phyloP scores from a whole-genome alignment of 1,140 invertebrate species.

The Caenorhabditis brenneri region DNA sequence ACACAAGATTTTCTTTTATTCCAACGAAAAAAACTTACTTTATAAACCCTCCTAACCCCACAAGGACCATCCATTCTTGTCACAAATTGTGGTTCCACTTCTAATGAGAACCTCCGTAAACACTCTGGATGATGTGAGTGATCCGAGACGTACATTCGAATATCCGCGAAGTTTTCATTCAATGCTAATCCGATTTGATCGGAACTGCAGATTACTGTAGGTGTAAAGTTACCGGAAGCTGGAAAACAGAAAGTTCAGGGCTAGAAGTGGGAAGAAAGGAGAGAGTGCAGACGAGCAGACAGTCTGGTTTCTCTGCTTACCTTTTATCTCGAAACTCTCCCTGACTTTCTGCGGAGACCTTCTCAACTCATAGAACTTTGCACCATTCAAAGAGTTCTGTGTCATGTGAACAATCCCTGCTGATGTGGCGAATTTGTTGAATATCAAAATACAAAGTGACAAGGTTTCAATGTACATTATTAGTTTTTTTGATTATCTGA shows the following conservation, averaged over 20 bases:
- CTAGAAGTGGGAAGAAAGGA: no score
- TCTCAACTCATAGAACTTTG: conserved; percentile 16
- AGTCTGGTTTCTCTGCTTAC: no score
- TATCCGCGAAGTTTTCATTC: conserved; percentile 13
- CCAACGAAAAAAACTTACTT: not conserved
- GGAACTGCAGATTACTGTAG: conserved; percentile 15
- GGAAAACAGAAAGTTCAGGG: no score
- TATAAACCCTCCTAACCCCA: conserved; percentile 3
- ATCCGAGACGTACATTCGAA: not conserved
- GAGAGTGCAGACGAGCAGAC: no score
- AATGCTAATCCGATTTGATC: not conserved
- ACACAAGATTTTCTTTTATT: no score
- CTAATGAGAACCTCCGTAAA: not conserved
- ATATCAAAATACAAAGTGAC: not conserved
- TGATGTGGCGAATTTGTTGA: not conserved
- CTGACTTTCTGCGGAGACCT: not conserved
- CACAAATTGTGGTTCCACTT: not conserved
- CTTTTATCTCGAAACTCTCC: not conserved
- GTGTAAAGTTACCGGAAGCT: not conserved
- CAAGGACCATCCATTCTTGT: conserved; percentile 19
- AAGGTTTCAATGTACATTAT: not conserved
- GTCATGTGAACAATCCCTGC: conserved; percentile 11
- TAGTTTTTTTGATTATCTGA: not conserved
- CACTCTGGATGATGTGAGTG: conserved; percentile 7
- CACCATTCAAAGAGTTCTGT: not conserved